Base-by-base conservation (phyloP, 2,797 vertebrate species). In the Bovichtus diacanthus region DNA sequence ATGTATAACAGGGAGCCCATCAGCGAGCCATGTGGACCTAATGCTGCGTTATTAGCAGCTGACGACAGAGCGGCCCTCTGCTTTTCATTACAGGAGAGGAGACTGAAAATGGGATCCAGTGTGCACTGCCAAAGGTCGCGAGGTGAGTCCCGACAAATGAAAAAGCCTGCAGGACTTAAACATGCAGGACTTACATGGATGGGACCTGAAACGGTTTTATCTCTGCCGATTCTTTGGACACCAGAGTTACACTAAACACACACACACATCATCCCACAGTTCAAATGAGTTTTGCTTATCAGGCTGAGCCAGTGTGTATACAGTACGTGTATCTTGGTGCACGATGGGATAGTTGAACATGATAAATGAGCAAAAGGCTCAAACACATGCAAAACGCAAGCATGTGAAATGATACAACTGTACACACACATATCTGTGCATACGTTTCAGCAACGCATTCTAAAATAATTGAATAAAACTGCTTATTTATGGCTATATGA, bases 11-110 rank as follows among this genome's bases (percentile, higher is more conserved):
- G 70, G 69, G 54, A 78, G 85, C 75, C 75, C 53, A 70, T 76
- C 86, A 82, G 49, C 16, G 23, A 64, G 78, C 76, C 73, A 68
- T 85, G 85, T 74, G 77, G 74, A 71, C 70, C 70, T 85, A 87
- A 90, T 89, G 76, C 82, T 74, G 72, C 58, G 11, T 93, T 93
- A 94, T 93, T 90, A 91, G 69, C 59, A 89, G 83, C 88, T 85
- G 92, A 92, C 70, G 92, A 95, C 91, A 92, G 93, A 83, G 63
- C 62, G 3, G 74, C 72, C 69, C 77, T 84, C 91, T 83, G 83
- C 80, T 82, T 91, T 76, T 92, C 83, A 93, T 93, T 90, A 90
- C 65, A 54, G 73, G 64, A 62, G 76, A 82, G 55, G 61, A 78
- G 84, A 84, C 69, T 80, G 78, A 86, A 90, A 91, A 90, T 70